These are phyloP conservation scores for Odocoileus hemionus DNA, from an alignment of 2,113 vertebrate genomes.

Conservation along the genomic window DNA sequence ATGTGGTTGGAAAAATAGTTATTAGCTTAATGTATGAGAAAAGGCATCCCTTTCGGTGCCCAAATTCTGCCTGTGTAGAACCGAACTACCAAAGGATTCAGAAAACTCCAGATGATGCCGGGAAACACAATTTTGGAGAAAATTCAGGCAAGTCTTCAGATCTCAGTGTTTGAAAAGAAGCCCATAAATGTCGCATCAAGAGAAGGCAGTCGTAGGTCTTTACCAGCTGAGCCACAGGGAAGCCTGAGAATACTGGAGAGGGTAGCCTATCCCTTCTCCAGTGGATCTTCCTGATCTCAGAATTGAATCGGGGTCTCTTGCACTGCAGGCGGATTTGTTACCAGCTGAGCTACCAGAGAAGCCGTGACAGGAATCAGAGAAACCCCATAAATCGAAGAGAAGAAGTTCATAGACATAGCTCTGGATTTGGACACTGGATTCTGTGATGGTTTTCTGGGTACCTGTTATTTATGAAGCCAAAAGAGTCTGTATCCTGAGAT, in stretches of 20 bases:
- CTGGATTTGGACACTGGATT: background rate
- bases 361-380: background rate
- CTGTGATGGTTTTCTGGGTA: background rate
- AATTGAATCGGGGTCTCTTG: background rate
- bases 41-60: background rate
- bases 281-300: background rate
- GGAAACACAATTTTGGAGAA: background rate
- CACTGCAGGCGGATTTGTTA: background rate
- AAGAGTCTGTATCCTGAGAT: background rate
- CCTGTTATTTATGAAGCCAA: background rate
- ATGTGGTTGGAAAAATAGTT: background rate
- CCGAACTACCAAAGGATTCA: background rate
- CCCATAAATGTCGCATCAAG: background rate
- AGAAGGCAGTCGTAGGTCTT: background rate
- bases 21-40: background rate
- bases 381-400: background rate
- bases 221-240: background rate
- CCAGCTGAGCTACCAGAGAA: background rate
- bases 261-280: background rate
- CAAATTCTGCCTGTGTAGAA: background rate
- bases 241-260: background rate
- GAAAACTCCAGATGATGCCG: slow-evolving; percentile 7
- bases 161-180: slow-evolving; percentile 4
- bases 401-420: background rate
- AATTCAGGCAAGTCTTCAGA: background rate